Evolutionary conservation across 2,113 vertebrate genomes (phyloP).

Genomic region (Chaenocephalus aceratus): DNA sequence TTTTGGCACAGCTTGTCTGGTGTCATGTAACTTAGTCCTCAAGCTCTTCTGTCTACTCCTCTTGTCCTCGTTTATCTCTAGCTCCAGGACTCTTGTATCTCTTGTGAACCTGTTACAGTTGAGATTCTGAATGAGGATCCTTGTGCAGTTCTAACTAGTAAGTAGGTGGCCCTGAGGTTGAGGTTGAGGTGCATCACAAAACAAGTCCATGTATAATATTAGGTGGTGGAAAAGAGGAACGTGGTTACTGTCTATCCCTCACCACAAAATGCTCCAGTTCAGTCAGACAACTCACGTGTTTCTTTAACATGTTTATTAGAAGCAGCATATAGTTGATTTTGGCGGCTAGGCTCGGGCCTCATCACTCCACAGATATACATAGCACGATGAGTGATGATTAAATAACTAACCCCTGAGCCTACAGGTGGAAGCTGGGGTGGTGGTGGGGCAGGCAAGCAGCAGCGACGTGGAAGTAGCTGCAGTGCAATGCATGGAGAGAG

Average conservation of each 20-base stretch:
- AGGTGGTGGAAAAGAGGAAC: not conserved
- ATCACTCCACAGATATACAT: too few relatives aligned
- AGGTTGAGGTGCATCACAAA: not conserved
- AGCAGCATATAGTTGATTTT: too few relatives aligned
- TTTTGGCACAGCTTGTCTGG: conserved; percentile 21
- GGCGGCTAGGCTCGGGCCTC: too few relatives aligned
- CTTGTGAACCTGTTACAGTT: conserved; percentile 19
- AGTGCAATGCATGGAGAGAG: too few relatives aligned
- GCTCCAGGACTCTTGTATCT: conserved; percentile 4
- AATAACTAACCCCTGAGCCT: too few relatives aligned
- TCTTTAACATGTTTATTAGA: too few relatives aligned
- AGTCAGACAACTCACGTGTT: too few relatives aligned
- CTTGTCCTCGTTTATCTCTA: conserved; percentile 14
- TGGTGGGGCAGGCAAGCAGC: too few relatives aligned
- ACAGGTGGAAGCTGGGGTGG: too few relatives aligned
- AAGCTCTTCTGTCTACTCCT: conserved; percentile 20
- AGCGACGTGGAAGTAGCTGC: too few relatives aligned
- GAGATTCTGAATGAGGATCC: conserved; percentile 4
- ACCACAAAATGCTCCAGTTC: not conserved
- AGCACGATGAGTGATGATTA: too few relatives aligned
- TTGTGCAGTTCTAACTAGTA: not conserved
- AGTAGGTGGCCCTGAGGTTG: not conserved
- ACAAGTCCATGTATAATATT: too few relatives aligned
- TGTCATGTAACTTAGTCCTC: conserved; percentile 19
- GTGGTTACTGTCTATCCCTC: not conserved